These are phyloP conservation scores for Galeopsomyia nigrocyanea DNA, from an alignment of 2,888 invertebrate genomes.

Conservation along the genomic window DNA sequence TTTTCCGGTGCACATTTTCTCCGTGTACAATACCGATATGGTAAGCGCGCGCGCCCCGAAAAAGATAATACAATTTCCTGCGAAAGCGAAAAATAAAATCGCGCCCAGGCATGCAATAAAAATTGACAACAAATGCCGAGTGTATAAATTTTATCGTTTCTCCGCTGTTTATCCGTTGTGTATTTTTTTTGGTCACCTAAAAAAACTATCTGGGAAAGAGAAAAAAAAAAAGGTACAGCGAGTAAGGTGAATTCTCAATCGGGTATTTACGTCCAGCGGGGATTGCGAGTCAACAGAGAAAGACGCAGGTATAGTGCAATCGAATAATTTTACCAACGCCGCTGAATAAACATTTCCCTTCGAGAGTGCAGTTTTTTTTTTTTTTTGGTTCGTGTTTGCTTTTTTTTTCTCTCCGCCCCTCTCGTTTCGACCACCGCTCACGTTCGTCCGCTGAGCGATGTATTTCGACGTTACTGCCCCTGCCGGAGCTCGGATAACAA, in stretches of 20 bases:
- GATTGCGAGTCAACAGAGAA: background rate
- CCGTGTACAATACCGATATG: too few species aligned
- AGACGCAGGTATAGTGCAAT: slow-evolving; percentile 21
- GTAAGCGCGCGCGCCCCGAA: too few species aligned
- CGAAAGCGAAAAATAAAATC: slow-evolving; percentile 5
- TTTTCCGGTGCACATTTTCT: too few species aligned
- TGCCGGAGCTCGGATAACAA: slow-evolving; percentile 13
- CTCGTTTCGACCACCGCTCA: background rate
- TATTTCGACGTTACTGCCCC: background rate
- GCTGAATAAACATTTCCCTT: slow-evolving; percentile 31
- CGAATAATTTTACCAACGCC: slow-evolving; percentile 19
- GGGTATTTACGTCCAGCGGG: slow-evolving; percentile 19
- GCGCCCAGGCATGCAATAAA: slow-evolving; percentile 1
- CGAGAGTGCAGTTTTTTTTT: slow-evolving; percentile 5
- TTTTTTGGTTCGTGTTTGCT: background rate
- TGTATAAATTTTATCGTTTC: slow-evolving; percentile 4
- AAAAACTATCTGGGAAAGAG: slow-evolving; percentile 12
- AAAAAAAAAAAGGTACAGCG: background rate
- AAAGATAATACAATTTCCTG: slow-evolving; percentile 1
- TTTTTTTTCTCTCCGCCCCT: background rate
- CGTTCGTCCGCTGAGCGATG: background rate
- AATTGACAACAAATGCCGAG: background rate
- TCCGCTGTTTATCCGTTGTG: background rate
- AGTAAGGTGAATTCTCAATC: background rate
- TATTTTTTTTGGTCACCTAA: too few species aligned